Conservation (phyloP, 2,888 invertebrate species). For the Cenopis cana region DNA sequence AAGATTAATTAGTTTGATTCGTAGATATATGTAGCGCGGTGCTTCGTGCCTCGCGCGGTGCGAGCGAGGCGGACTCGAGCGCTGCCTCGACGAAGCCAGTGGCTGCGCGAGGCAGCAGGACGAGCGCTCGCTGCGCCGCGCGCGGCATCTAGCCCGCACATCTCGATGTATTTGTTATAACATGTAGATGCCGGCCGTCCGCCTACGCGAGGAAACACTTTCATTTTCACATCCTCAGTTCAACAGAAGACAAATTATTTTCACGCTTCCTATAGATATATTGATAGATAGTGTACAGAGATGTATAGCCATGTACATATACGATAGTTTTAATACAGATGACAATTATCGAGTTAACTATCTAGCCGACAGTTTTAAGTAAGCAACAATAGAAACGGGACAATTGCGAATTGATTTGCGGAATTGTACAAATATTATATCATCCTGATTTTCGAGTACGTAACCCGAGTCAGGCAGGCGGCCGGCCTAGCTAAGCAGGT, state of each 20-base stretch:
- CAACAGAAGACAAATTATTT: slow-evolving; percentile 64
- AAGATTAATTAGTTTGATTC: slow-evolving; percentile 84
- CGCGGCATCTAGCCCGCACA: slow-evolving; percentile 61
- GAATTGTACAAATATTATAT: slow-evolving; percentile 72
- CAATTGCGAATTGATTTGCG: slow-evolving; percentile 77
- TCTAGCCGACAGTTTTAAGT: slow-evolving; percentile 80
- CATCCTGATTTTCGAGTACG: slow-evolving; percentile 75
- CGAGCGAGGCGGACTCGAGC: slow-evolving; percentile 5
- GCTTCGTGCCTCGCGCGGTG: slow-evolving; percentile 51
- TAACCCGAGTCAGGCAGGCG: slow-evolving; percentile 70
- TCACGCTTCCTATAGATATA: slow-evolving; percentile 78
- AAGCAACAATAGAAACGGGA: slow-evolving; percentile 77
- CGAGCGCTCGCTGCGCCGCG: slow-evolving; percentile 41
- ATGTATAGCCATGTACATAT: slow-evolving; percentile 80
- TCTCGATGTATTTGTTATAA: slow-evolving; percentile 84
- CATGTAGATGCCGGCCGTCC: slow-evolving; percentile 78
- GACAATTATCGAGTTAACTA: slow-evolving; percentile 73
- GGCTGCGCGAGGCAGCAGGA: slow-evolving; percentile 13
- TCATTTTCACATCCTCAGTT: slow-evolving; percentile 79
- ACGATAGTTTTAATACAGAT: slow-evolving; percentile 82
- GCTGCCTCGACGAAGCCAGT: slow-evolving; percentile 23
- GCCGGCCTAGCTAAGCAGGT: slow-evolving; percentile 82
- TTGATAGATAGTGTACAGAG: slow-evolving; percentile 81
- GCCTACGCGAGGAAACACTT: slow-evolving; percentile 69
- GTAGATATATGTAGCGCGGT: slow-evolving; percentile 82